These are phyloP conservation scores for Sialis lutaria DNA, from an alignment of 2,888 invertebrate species.

Conservation along the genomic window DNA sequence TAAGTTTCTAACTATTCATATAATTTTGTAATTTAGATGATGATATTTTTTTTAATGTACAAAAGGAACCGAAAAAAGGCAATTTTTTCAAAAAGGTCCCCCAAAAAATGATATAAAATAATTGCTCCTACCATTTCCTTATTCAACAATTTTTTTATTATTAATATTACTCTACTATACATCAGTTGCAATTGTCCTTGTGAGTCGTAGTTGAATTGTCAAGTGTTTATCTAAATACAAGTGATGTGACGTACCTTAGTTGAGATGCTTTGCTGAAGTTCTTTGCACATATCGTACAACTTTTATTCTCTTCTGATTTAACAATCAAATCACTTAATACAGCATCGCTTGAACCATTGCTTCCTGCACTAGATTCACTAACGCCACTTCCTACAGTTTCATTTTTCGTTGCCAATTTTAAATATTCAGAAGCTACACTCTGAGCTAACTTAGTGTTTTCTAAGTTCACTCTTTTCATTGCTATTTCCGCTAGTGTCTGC, in stretches of 20 bases:
- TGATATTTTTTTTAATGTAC: no score
- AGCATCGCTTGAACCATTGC: conserved; percentile 6
- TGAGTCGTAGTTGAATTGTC: background rate
- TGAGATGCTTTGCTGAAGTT: conserved; percentile 85
- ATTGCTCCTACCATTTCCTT: no score
- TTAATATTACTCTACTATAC: no score
- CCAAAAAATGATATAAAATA: no score
- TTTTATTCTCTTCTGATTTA: conserved; percentile 26
- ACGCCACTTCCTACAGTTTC: conserved; percentile 16
- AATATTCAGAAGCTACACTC: conserved; percentile 45
- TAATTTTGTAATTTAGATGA: no score
- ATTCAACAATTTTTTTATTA: no score
- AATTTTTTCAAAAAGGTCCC: no score
- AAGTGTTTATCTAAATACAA: background rate
- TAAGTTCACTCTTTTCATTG: conserved; percentile 23
- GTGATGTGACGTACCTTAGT: conserved; percentile 31
- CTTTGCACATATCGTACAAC: conserved; percentile 62
- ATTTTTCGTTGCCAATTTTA: conserved; percentile 36
- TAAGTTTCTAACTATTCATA: no score
- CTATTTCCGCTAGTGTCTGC: conserved; percentile 17
- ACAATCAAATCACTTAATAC: conserved; percentile 21
- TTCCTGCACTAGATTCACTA: conserved; percentile 5
- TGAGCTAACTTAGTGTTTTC: conserved; percentile 34
- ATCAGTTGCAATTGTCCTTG: no score
- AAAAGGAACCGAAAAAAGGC: no score